Base-by-base conservation (phyloP, 2,888 invertebrate genomes). In the Eupithecia vulgata region DNA sequence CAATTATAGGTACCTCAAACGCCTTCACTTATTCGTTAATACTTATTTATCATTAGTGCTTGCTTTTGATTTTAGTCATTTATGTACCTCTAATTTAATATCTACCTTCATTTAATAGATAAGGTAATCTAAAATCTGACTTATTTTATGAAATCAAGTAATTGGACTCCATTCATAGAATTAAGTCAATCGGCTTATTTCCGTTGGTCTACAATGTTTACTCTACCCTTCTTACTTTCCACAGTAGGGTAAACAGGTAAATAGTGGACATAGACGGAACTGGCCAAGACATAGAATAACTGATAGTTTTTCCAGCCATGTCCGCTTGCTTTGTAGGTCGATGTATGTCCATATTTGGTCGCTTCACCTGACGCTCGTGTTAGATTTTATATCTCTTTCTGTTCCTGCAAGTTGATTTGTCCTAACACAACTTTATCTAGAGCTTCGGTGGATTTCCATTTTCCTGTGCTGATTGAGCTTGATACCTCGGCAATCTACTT, bases 261-360 rank as follows among this genome's bases (percentile, higher is more conserved):
- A 88, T 87, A 86, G 87, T 84, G 80, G 84, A 81, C 85, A 81
- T 79, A 90, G 88, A 88, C 93, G 93, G 93, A 93, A 91, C 92
- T 90, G n/a, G 62, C 21, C 25, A 40, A 37, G 65, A 21, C 25
- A 40, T 40, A 42, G 65, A 25, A 42, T 65, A 65, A 37, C 21
- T 42, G 21, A 42, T 42, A 65, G 65, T 65, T 37, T 45, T 25
- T 25, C 13, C 13, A 37, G 81, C 77, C 76, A 80, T 81, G 88
- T 91, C 90, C 89, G 90, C 86, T 87, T 84, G 85, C 80, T 81
- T 83, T 91, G 88, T 90, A 85, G 91, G 92, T 89, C 91, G 88
- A 76, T 80, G 74, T 81, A 74, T 83, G 84, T 72, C 93, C 93
- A 89, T 93, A 87, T 92, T 91, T 86, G 92, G 90, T 69, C 48